Evolutionary conservation across 2,113 vertebrate species (phyloP).

Genomic region (Bothrops jararaca): DNA sequence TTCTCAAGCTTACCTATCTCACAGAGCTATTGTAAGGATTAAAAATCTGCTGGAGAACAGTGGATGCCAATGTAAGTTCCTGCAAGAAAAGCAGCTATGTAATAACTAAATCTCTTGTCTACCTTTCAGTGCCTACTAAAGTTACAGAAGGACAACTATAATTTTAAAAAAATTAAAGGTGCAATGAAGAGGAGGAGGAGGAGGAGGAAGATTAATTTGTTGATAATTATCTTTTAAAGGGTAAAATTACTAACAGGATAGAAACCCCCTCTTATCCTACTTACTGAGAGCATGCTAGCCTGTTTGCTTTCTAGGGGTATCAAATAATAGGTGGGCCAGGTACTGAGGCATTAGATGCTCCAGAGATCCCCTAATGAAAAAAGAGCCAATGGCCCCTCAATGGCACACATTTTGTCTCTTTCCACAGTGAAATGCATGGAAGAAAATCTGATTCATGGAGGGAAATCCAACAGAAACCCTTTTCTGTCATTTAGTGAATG

Average conservation of each 20-base stretch:
- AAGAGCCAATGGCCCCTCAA: constrained; percentile 4
- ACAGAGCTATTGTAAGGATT: not conserved
- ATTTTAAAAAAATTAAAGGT: not conserved
- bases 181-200: not conserved
- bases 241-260: constrained; percentile 7
- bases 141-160: not conserved
- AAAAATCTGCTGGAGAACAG: not conserved
- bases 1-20: not conserved
- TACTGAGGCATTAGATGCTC: constrained; percentile 57
- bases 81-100: not conserved
- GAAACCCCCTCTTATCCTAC: not conserved
- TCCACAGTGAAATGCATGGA: accelerated
- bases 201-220: not conserved
- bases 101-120: not conserved
- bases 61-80: not conserved
- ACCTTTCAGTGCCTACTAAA: not conserved
- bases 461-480: constrained; percentile 4
- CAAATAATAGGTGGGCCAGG: constrained; percentile 48
- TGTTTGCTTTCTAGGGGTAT: constrained; percentile 41
- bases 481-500: constrained; percentile 8
- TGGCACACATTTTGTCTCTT: not conserved
- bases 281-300: constrained; percentile 10
- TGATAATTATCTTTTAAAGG: constrained; percentile 39
- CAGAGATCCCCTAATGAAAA: constrained; percentile 19
- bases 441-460: constrained; percentile 4